Conservation (phyloP, 2,888 invertebrate genomes). For the Pterobdella sp. region DNA sequence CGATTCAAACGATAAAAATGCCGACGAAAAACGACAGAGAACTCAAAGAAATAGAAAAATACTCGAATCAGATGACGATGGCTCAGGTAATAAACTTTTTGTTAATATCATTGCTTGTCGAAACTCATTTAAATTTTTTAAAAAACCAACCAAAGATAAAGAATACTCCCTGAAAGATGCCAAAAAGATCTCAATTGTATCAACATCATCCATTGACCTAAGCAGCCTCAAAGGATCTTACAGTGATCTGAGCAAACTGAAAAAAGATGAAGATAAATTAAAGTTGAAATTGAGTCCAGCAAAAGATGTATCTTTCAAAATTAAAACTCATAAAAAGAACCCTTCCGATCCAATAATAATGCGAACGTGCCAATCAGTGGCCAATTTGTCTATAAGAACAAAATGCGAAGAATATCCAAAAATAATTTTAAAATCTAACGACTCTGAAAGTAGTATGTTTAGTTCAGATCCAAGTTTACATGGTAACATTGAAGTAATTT, state of each 20-base stretch:
- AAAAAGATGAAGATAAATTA: background rate
- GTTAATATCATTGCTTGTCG: too few species aligned
- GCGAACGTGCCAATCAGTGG: background rate
- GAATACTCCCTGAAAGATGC: background rate
- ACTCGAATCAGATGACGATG: conserved; percentile 1
- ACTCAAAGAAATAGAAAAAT: too few species aligned
- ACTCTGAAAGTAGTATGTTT: background rate
- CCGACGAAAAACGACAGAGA: too few species aligned
- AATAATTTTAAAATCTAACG: background rate
- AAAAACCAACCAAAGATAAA: background rate
- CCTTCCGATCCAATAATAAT: conserved; percentile 1
- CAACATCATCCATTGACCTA: background rate
- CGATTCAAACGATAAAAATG: background rate
- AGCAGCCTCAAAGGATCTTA: conserved; percentile 10
- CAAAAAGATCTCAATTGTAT: background rate
- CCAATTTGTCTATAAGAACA: background rate
- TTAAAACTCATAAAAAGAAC: conserved; percentile 7
- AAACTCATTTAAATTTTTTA: too few species aligned
- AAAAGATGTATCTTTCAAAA: background rate
- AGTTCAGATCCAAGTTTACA: background rate
- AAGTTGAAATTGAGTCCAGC: background rate
- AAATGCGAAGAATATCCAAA: background rate
- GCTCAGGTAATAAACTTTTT: background rate
- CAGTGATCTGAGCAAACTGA: background rate
- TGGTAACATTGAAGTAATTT: conserved; percentile 1